Evolutionary conservation across 2,888 invertebrate genomes (phyloP).

Genomic region (Zaprionus lineosus): DNA sequence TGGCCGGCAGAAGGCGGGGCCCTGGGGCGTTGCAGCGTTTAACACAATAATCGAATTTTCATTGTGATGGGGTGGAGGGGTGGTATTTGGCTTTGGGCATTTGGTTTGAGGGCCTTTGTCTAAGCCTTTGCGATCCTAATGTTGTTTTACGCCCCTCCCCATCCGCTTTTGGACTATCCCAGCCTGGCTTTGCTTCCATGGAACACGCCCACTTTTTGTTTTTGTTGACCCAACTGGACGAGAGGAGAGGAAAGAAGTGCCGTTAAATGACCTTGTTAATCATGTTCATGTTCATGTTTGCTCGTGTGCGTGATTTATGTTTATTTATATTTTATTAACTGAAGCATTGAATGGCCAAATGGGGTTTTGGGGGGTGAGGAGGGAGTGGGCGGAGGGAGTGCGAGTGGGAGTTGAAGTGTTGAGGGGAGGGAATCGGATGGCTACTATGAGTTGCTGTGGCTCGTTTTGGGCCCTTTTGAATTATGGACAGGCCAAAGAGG

Average conservation of each 20-base stretch:
- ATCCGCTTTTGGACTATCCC: too few species aligned
- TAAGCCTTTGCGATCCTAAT: constrained; percentile 57
- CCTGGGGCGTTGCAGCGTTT: constrained; percentile 52
- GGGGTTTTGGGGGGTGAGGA: background rate
- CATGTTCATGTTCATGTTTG: constrained; percentile 65
- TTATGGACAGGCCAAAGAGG: constrained; percentile 36
- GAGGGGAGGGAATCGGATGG: background rate
- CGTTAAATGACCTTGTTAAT: constrained; percentile 74
- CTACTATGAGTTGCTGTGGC: constrained; percentile 3
- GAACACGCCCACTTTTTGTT: constrained; percentile 44
- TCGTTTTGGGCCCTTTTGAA: constrained; percentile 42
- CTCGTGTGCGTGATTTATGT: constrained; percentile 72
- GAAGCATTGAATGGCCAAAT: constrained; percentile 16
- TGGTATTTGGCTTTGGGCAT: too few species aligned
- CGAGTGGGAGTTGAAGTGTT: background rate
- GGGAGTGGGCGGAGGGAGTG: background rate
- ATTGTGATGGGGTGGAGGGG: constrained; percentile 20
- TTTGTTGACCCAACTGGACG: constrained; percentile 32
- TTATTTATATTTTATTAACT: constrained; percentile 77
- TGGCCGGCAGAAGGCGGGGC: background rate
- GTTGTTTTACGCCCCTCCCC: too few species aligned
- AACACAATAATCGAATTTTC: constrained; percentile 72
- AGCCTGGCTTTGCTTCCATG: constrained; percentile 26
- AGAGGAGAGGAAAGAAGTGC: constrained; percentile 58
- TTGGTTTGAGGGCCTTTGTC: constrained; percentile 23